Evolutionary conservation across 1,140 invertebrate genomes (phyloP), one percentile per base, ranked within the genome.

Genomic region (Eciton burchellii): DNA sequence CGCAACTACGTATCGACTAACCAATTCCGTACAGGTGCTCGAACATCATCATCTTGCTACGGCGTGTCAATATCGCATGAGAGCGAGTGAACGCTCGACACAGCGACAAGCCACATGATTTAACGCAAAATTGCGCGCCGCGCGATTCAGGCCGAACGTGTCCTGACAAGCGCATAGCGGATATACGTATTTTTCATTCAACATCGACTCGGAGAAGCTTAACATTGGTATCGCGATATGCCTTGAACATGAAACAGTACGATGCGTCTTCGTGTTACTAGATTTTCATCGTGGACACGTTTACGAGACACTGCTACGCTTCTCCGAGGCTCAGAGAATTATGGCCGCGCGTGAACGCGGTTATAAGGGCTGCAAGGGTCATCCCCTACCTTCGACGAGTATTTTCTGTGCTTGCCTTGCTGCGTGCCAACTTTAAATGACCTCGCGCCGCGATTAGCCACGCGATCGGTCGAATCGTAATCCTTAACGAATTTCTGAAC

Each of bases 1-100:
- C 87, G 86, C 62, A 70, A 83, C 77, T 83, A 88, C 82, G 81
- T 84, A 90, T 88, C 86, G 87, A 84, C 84, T 85, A 85, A 87
- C 77, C 82, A 86, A 88, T 87, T 85, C 82, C 73, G 70, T 74
- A 81, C 74, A 86, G 82, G 76, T 83, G 82, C 81, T 62, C 73
- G 70, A 59, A 45, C 74, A 62, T 68, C 85, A 60, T 81, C 86
- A 26, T 74, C 57, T 71, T 21, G 74, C 59, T 66, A 60, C 72
- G 14, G 14, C 70, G 59, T 82, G 85, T 83, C 66, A 73, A 86
- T 83, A 86, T 83, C 81, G 66, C 29, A 72, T 54, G 24, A 82
- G 66, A 3, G 52, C 76, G 43, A 73, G 45, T 11, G 43, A 84
- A 56, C 66, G 41, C 29, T 68, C 49, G 35, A 62, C 70, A 41